Evolutionary conservation across 2,888 invertebrate genomes (phyloP), one percentile per base, ranked within the genome.

Genomic region (Ctena decussata): DNA sequence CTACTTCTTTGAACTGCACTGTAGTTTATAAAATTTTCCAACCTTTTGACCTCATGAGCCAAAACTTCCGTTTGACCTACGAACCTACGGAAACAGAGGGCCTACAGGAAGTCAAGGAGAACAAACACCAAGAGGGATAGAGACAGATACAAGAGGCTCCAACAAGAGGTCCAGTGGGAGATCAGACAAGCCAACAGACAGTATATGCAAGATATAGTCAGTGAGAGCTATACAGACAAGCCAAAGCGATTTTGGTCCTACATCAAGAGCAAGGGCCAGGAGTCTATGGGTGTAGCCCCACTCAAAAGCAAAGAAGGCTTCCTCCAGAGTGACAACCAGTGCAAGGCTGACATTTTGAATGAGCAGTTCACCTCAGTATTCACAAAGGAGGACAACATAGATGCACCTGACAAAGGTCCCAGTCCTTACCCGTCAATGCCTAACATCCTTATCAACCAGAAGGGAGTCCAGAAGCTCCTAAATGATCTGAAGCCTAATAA

Each of bases 341-440:
- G 35, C 35, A 85, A 85, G 41, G 79, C 78, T 0, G 82, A 82
- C 49, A 75, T 85, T 24, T 60, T 85, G 3, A 82, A 85, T n/a
- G 35, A 75, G 8, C 72, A 72, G 18, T 72, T 72, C 30, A n/a
- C 72, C 41, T 72, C 72, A 8, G 72, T 72, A 6, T 80, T 84
- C 73, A 81, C 71, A 12, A 35, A 73, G 30, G 78, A 78, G 65
- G 53, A 77, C 37, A 24, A 53, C 6, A 24, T 32, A 1, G 39
- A 53, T 37, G 44, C 78, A 21, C 82, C 81, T 24, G 35, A 39
- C 2, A 78, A 82, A 72, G 81, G 77, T n/a, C 0, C 37, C 15
- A 80, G 80, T 15, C 81, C 85, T 32, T 75, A 74, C 35, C 53
- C 32, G 0, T 15, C 69, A 32, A 85, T 85, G 85, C 65, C 60